Evolutionary conservation across 2,113 vertebrate genomes (phyloP).

Genomic region (Paracanthobrama guichenoti): DNA sequence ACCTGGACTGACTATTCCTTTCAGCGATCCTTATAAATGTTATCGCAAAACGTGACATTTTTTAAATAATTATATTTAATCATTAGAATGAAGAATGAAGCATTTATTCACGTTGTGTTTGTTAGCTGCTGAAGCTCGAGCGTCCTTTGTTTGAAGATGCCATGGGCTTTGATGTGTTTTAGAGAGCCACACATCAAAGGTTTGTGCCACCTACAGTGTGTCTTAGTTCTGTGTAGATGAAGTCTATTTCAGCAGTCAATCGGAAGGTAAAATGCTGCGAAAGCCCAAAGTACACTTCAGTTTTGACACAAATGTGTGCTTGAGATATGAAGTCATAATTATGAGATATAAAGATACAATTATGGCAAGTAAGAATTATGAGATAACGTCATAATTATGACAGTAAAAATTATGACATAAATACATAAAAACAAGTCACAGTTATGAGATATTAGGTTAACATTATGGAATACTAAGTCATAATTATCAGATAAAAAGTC

Average conservation of each 20-base stretch:
- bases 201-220: neutral
- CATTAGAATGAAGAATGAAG: no score
- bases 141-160: neutral
- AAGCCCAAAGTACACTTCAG: neutral
- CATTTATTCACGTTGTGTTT: neutral
- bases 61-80: no score
- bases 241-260: neutral
- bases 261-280: neutral
- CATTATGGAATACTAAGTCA: no score
- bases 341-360: neutral
- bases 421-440: no score
- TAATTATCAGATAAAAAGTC: no score
- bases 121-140: neutral
- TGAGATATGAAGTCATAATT: neutral
- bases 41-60: neutral
- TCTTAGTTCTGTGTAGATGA: constrained; percentile 17
- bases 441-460: neutral
- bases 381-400: neutral
- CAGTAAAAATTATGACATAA: neutral
- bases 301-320: neutral
- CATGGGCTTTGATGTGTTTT: neutral
- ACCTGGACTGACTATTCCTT: neutral
- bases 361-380: no score
- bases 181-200: neutral
- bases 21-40: neutral